A percentile compares a stretch with the other conserved stretches of the same genome.
phyloP scores from a whole-genome alignment of 2,113 vertebrate species.

The Macrotus californicus region DNA sequence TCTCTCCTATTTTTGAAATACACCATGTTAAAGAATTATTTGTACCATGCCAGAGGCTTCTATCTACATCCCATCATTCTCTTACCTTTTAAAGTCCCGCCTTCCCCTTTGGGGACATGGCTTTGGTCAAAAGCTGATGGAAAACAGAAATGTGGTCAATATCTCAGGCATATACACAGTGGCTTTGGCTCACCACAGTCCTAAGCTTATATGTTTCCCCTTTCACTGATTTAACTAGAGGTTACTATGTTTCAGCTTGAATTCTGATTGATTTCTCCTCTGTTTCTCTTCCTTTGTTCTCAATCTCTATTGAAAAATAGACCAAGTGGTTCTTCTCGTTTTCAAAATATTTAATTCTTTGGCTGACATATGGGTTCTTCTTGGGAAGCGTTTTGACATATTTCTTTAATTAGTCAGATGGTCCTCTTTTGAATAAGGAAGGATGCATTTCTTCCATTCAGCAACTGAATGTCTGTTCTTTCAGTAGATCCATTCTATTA shows the following conservation, averaged over 20 bases:
- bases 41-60: background rate
- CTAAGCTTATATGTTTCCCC: background rate
- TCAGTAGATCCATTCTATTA: conserved; percentile 26
- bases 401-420: conserved; percentile 57
- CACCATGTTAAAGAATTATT: background rate
- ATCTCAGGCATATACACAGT: background rate
- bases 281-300: conserved; percentile 42
- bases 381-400: conserved; percentile 41
- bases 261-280: conserved; percentile 48
- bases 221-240: background rate
- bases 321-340: conserved; percentile 43
- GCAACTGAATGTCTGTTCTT: conserved; percentile 11
- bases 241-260: conserved; percentile 18
- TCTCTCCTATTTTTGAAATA: background rate
- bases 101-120: background rate
- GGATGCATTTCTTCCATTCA: conserved; percentile 42
- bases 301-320: conserved; percentile 32
- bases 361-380: conserved; percentile 40
- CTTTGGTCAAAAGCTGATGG: background rate
- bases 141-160: background rate
- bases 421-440: conserved; percentile 19
- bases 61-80: background rate
- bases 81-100: background rate
- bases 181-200: background rate
- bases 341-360: conserved; percentile 64